These are phyloP conservation scores for Subacronicta megacephala DNA, from an alignment of 2,888 invertebrate genomes.

Conservation along the genomic window DNA sequence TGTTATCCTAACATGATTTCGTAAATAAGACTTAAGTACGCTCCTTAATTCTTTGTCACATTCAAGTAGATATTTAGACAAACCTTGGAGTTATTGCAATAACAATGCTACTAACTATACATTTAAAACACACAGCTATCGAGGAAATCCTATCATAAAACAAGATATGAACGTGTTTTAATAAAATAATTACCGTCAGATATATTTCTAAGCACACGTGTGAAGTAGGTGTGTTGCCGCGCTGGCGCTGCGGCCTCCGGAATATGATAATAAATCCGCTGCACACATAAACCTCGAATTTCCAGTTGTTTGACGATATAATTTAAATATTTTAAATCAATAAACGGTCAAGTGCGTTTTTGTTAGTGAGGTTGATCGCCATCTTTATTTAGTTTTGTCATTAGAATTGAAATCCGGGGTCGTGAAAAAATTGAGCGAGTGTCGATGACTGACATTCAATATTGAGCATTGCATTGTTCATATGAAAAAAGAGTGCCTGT, in stretches of 20 bases:
- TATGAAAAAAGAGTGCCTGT: too few relatives aligned
- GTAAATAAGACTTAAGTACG: too few relatives aligned
- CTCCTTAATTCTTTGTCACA: too few relatives aligned
- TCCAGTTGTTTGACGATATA: slow-evolving; percentile 69
- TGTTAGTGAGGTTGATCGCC: slow-evolving; percentile 22
- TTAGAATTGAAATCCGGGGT: slow-evolving; percentile 19
- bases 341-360: slow-evolving; percentile 49
- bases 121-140: slow-evolving; percentile 4
- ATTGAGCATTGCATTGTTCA: too few relatives aligned
- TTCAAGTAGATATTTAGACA: too few relatives aligned
- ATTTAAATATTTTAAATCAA: slow-evolving; percentile 56
- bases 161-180: slow-evolving; percentile 21
- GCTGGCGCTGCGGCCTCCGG: slow-evolving; percentile 66
- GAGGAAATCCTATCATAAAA: slow-evolving; percentile 34
- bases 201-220: slow-evolving; percentile 45
- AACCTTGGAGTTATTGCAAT: slow-evolving; percentile 11
- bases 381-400: slow-evolving; percentile 22
- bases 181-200: slow-evolving; percentile 32
- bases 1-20: too few relatives aligned
- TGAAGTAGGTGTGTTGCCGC: slow-evolving; percentile 15
- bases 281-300: slow-evolving; percentile 65
- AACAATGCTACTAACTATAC: not conserved
- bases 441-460: too few relatives aligned
- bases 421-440: not conserved
- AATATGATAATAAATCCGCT: slow-evolving; percentile 70